phyloP scores from a whole-genome alignment of 2,797 vertebrate genomes.

The Brachyalestes nurse region DNA sequence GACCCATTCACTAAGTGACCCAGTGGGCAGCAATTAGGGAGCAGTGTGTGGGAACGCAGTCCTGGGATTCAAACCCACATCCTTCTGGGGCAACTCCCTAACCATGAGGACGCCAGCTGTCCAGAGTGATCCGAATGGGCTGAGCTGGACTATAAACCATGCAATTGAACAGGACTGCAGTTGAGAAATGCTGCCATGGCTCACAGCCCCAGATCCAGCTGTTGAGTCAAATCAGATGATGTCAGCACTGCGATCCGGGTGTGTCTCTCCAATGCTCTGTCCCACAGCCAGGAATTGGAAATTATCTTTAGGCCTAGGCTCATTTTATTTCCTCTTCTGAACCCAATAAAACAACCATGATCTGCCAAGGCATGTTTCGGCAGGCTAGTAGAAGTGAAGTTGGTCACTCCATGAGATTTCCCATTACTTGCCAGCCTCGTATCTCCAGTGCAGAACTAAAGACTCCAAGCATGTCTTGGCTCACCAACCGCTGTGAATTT shows the following conservation, averaged over 20 bases:
- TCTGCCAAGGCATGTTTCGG: no score
- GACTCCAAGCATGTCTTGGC: no score
- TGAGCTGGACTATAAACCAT: not conserved
- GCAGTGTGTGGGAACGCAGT: no score
- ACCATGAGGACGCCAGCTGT: not conserved
- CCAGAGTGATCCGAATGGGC: not conserved
- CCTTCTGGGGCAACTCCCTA: no score
- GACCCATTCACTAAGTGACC: no score
- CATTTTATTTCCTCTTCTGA: not conserved
- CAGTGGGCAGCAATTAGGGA: no score
- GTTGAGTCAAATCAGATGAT: slow-evolving; percentile 77
- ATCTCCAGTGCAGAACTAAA: no score
- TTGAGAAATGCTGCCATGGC: not conserved
- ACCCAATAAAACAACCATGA: no score
- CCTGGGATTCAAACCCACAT: no score
- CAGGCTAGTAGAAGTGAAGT: no score
- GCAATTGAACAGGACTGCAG: not conserved
- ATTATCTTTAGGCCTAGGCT: not conserved
- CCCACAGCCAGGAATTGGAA: not conserved
- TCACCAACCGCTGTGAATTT: not conserved
- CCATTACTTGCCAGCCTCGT: no score
- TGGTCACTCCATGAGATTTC: no score
- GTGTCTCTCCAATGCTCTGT: slow-evolving; percentile 62
- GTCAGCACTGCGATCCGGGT: slow-evolving; percentile 76
- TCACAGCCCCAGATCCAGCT: slow-evolving; percentile 69